These are phyloP conservation scores for Engystomops pustulosus DNA, from an alignment of 2,113 vertebrate genomes.

Conservation along the genomic window DNA sequence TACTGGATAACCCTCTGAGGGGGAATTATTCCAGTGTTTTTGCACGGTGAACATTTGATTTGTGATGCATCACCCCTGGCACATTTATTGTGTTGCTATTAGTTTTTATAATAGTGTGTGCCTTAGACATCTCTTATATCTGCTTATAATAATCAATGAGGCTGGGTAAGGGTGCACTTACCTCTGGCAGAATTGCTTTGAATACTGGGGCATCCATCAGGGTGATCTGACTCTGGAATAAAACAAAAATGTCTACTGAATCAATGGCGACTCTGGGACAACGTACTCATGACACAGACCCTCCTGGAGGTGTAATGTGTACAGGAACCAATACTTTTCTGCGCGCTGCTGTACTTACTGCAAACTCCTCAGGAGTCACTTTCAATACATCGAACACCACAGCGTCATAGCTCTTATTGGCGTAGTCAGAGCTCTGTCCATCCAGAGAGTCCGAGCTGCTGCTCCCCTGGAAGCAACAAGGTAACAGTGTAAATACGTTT, in stretches of 20 bases:
- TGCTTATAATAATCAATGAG: background rate
- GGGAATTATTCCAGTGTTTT: background rate
- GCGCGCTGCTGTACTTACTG: constrained; percentile 78
- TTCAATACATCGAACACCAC: constrained; percentile 95
- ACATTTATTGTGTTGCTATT: no score
- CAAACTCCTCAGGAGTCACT: constrained; percentile 96
- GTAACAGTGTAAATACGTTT: background rate
- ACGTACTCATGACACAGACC: no score
- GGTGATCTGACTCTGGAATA: constrained; percentile 90
- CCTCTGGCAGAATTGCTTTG: constrained; percentile 94
- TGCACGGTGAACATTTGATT: background rate
- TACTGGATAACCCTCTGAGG: background rate
- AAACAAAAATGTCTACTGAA: constrained; percentile 23
- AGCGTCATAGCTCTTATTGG: constrained; percentile 93
- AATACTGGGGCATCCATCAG: constrained; percentile 93
- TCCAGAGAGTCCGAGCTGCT: constrained; percentile 97
- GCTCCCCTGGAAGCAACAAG: constrained; percentile 77
- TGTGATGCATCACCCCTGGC: no score
- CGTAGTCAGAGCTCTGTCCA: constrained; percentile 86
- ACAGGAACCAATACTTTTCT: no score
- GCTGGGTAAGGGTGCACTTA: constrained; percentile 64
- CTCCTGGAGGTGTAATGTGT: no score
- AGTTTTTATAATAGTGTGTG: no score
- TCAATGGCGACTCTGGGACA: no score
- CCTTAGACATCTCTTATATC: no score